Base-by-base conservation (phyloP, 2,888 invertebrate genomes). In the Dicyrtoma fusca region DNA sequence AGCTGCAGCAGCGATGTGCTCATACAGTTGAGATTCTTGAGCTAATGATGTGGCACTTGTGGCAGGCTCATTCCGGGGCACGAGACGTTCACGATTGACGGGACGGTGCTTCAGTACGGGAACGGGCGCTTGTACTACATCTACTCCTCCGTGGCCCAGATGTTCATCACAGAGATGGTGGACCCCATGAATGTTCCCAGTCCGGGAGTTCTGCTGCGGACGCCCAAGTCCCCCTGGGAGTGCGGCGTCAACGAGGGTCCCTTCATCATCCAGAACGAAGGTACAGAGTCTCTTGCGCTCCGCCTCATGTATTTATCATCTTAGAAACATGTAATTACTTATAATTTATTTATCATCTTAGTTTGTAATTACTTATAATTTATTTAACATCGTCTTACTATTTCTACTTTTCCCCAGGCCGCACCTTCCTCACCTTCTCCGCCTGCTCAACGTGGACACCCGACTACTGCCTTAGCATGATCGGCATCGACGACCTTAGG, bases 401-500 rank as follows among this genome's bases (percentile, higher is more conserved):
- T n/a, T n/a, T n/a, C n/a, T n/a, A n/a, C n/a, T n/a, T n/a, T n/a
- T n/a, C n/a, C n/a, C n/a, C n/a, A n/a, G n/a, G n/a, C n/a, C 34
- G 77, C 53, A 74, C 74, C 2, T 80, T 80, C 72, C 71, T 80
- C 23, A 72, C 79, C n/a, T 80, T 74, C 65, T 80, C 80, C 1
- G 76, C 77, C 3, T 76, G 75, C n/a, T 77, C 77, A 1, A 79
- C 77, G 21, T 80, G 80, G 80, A 77, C 76, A 11, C 75, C 78
- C 1, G 76, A 78, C 25, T 80, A 79, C 63, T 69, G 73, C 34
- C 23, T 80, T 5, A 76, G 76, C 11, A 74, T 80, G 42, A 79
- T 80, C 75, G 79, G 79, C 0, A 76, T 80, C 47, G 78, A 80
- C 59, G 66, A 73, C 25, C 45, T 76, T 10, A 59, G 55, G 8